Evolutionary conservation across 2,797 vertebrate species (phyloP).

Genomic region (Presbytis comata): DNA sequence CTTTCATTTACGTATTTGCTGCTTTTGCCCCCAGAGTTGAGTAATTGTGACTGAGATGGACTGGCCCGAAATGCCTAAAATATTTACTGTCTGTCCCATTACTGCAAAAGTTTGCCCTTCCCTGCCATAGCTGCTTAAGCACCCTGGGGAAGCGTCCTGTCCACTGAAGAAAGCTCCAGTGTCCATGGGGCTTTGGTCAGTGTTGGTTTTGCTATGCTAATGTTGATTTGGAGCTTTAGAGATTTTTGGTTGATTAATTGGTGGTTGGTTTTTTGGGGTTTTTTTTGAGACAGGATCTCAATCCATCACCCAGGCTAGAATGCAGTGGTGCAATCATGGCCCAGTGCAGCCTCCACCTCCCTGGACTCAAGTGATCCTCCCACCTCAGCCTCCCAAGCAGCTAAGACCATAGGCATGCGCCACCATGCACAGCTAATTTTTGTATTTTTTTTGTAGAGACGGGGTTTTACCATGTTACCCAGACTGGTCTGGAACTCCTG

Average conservation of each 20-base stretch:
- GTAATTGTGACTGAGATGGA: not conserved
- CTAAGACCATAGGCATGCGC: not conserved
- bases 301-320: not conserved
- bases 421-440: not conserved
- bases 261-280: rapidly evolving
- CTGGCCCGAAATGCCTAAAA: not conserved
- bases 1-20: not conserved
- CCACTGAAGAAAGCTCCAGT: rapidly evolving
- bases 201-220: not conserved
- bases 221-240: not conserved
- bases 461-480: not conserved
- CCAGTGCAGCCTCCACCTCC: not conserved
- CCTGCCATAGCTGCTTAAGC: not conserved
- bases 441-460: not conserved
- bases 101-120: not conserved
- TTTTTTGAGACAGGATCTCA: too few relatives aligned
- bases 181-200: too few relatives aligned
- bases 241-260: too few relatives aligned
- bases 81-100: not conserved
- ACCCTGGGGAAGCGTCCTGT: not conserved
- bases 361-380: not conserved
- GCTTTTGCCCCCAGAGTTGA: not conserved
- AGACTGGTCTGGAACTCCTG: not conserved
- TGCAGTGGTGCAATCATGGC: not conserved
- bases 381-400: not conserved